phyloP scores from a whole-genome alignment of 2,113 vertebrate genomes.

The Coturnix japonica region DNA sequence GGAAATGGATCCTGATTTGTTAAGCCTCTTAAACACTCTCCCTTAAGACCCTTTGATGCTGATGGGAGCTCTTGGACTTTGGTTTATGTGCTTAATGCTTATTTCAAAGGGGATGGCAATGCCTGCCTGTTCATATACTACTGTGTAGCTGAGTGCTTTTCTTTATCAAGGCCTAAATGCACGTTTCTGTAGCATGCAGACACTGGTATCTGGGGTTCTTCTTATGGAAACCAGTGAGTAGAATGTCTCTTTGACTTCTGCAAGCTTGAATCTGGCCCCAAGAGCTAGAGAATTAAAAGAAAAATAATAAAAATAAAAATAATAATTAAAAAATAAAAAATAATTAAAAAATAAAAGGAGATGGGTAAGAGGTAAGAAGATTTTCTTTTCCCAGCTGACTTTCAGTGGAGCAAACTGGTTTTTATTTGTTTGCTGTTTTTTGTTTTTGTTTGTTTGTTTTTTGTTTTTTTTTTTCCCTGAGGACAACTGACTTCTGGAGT shows the following conservation, averaged over 20 bases:
- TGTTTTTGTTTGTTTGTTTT: too few species aligned
- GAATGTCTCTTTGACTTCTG: neutral
- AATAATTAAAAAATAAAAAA: too few species aligned
- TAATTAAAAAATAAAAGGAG: neutral
- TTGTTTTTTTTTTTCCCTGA: neutral
- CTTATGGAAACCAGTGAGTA: neutral
- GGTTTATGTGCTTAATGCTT: neutral
- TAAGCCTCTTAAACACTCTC: neutral
- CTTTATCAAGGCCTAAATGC: neutral
- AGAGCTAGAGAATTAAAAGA: neutral
- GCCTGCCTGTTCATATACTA: neutral
- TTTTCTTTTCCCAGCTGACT: neutral
- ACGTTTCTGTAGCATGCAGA: neutral
- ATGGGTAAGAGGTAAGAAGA: neutral
- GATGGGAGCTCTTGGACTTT: neutral
- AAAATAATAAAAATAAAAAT: too few species aligned
- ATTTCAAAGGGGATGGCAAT: neutral
- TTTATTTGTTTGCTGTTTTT: too few species aligned
- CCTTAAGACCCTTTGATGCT: neutral
- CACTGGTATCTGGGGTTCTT: neutral
- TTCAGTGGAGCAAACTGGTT: neutral
- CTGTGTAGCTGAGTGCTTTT: neutral
- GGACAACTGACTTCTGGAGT: neutral
- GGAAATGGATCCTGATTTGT: neutral
- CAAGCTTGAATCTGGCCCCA: neutral